A percentile compares a stretch with the other conserved stretches of the same genome.
Conservation (phyloP, 2,113 vertebrate genomes). For the Cottus gobio region DNA sequence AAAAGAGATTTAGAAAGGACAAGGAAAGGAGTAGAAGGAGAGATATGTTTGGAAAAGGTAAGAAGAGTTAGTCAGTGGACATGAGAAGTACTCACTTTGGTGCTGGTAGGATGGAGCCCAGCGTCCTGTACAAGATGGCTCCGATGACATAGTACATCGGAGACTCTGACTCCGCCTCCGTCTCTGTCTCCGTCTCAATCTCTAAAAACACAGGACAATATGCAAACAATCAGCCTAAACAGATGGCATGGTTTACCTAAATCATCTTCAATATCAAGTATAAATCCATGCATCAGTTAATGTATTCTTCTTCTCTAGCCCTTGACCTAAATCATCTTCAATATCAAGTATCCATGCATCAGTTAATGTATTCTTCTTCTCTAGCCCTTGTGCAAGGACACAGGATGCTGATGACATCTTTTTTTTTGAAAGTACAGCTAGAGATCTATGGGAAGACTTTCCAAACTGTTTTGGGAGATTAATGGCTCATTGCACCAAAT, state of each 20-base stretch:
- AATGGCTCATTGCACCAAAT: background rate
- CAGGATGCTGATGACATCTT: too few relatives aligned
- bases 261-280: background rate
- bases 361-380: background rate
- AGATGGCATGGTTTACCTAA: background rate
- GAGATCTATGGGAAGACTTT: background rate
- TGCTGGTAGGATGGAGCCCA: constrained; percentile 92
- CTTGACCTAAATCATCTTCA: background rate
- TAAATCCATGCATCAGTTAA: background rate
- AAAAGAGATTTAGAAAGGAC: constrained; percentile 1
- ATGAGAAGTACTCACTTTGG: constrained; percentile 86
- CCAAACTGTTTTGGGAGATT: background rate
- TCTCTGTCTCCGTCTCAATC: constrained; percentile 77
- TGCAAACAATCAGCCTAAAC: constrained; percentile 19
- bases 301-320: too few relatives aligned
- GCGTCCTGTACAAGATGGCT: constrained; percentile 93
- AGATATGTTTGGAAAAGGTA: background rate
- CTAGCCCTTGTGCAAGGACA: background rate
- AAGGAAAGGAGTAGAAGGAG: background rate
- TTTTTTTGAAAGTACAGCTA: background rate
- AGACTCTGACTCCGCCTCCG: constrained; percentile 77
- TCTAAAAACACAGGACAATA: constrained; percentile 79
- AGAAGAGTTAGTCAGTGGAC: background rate
- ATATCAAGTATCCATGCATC: background rate
- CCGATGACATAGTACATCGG: constrained; percentile 95